A percentile compares a stretch with the other conserved stretches of the same genome.
Evolutionary conservation across 2,797 vertebrate genomes (phyloP).

Genomic region (Sternarchorhynchus goeldii): DNA sequence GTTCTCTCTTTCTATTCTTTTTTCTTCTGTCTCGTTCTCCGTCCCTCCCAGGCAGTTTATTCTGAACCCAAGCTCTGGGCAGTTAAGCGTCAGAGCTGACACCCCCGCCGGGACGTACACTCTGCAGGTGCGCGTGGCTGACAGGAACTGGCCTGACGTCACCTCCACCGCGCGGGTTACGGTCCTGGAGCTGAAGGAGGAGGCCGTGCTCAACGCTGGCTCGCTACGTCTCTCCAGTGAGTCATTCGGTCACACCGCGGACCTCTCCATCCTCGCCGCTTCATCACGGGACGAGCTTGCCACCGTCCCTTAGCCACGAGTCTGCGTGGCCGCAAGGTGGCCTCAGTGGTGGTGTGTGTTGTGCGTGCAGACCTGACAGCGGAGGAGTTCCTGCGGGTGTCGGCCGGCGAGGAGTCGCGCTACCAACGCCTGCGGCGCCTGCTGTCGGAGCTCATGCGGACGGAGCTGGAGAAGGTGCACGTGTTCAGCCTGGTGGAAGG

Average conservation of each 20-base stretch:
- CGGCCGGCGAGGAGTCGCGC: conserved; percentile 69
- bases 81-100: conserved; percentile 80
- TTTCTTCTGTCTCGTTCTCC: neutral
- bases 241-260: conserved; percentile 44
- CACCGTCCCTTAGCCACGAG: neutral
- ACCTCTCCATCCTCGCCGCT: neutral
- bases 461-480: conserved; percentile 72
- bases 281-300: neutral
- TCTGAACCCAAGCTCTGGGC: conserved; percentile 83
- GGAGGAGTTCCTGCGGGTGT: conserved; percentile 77
- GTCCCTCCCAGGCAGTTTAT: conserved; percentile 76
- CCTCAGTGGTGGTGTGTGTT: conserved; percentile 2
- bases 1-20: neutral
- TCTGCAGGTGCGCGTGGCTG: conserved; percentile 82
- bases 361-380: conserved; percentile 75
- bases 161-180: conserved; percentile 79
- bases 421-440: conserved; percentile 74
- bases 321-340: neutral
- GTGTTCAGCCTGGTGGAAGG: conserved; percentile 81
- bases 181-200: conserved; percentile 78
- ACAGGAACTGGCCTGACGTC: conserved; percentile 86
- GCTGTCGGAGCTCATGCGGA: conserved; percentile 79
- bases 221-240: conserved; percentile 83
- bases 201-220: conserved; percentile 76
- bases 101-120: conserved; percentile 78